Evolutionary conservation across 2,113 vertebrate genomes (phyloP).

Genomic region (Caranx melampygus): DNA sequence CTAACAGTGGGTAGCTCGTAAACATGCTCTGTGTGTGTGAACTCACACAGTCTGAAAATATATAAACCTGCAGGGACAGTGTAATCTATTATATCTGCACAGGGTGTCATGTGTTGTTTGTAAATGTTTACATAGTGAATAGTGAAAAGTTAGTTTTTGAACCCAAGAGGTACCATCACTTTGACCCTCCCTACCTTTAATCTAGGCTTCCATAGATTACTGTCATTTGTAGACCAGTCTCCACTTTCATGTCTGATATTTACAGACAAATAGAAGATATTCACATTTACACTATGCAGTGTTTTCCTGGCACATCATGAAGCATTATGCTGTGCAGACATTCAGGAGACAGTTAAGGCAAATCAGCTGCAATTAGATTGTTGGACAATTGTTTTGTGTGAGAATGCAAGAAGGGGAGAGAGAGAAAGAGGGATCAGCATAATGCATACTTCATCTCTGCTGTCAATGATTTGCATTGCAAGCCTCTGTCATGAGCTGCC

Average conservation of each 20-base stretch:
- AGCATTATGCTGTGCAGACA: background rate
- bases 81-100: too few relatives aligned
- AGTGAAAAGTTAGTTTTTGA: too few relatives aligned
- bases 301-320: background rate
- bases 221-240: background rate
- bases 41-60: too few relatives aligned
- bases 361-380: slow-evolving; percentile 32
- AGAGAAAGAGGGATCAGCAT: background rate
- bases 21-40: too few relatives aligned
- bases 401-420: background rate
- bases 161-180: too few relatives aligned
- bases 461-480: slow-evolving; percentile 64
- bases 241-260: background rate
- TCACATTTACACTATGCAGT: background rate
- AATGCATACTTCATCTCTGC: background rate
- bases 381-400: slow-evolving; percentile 19
- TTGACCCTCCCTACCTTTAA: too few relatives aligned
- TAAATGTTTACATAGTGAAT: too few relatives aligned
- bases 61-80: too few relatives aligned
- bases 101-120: too few relatives aligned
- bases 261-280: background rate
- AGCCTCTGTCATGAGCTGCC: slow-evolving; percentile 11
- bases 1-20: too few relatives aligned
- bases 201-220: too few relatives aligned
- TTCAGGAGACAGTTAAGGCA: slow-evolving; percentile 24